A percentile compares a stretch with the other conserved stretches of the same genome.
Conservation (phyloP, 2,113 vertebrate species). For the Paralichthys olivaceus region DNA sequence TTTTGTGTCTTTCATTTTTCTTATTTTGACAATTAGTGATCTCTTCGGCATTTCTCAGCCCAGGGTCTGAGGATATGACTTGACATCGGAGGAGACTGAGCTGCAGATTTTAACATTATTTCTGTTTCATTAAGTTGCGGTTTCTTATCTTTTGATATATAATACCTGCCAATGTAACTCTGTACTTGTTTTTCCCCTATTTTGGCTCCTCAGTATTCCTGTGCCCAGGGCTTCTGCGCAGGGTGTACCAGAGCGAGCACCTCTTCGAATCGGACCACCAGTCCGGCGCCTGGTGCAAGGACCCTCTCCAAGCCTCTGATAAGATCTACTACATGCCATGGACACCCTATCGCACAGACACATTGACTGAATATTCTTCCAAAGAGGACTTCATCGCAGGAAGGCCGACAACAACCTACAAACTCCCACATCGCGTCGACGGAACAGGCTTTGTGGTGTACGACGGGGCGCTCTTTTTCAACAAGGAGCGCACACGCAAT, state of each 20-base stretch:
- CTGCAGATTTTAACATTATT: background rate
- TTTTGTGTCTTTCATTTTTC: background rate
- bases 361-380: constrained; percentile 95
- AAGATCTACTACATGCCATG: constrained; percentile 99
- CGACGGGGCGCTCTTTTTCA: constrained; percentile 97
- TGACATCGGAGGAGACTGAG: background rate
- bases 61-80: background rate
- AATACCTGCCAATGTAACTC: constrained; percentile 82
- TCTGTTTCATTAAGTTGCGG: constrained; percentile 9
- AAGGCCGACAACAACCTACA: constrained; percentile 96
- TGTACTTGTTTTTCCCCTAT: constrained; percentile 79
- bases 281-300: constrained; percentile 99
- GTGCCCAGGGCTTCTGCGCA: constrained; percentile 95
- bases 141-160: background rate
- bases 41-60: constrained; percentile 1
- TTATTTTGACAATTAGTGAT: background rate
- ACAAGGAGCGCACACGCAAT: constrained; percentile 98
- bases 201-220: constrained; percentile 94
- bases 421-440: constrained; percentile 95
- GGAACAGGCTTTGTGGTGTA: constrained; percentile 98
- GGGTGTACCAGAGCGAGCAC: constrained; percentile 98
- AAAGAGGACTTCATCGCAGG: constrained; percentile 98
- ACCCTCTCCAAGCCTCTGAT: constrained; percentile 96
- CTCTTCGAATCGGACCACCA: constrained; percentile 99
- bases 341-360: constrained; percentile 97